These are phyloP conservation scores for Sebastes umbrosus DNA, from an alignment of 2,797 vertebrate genomes.

Conservation along the genomic window DNA sequence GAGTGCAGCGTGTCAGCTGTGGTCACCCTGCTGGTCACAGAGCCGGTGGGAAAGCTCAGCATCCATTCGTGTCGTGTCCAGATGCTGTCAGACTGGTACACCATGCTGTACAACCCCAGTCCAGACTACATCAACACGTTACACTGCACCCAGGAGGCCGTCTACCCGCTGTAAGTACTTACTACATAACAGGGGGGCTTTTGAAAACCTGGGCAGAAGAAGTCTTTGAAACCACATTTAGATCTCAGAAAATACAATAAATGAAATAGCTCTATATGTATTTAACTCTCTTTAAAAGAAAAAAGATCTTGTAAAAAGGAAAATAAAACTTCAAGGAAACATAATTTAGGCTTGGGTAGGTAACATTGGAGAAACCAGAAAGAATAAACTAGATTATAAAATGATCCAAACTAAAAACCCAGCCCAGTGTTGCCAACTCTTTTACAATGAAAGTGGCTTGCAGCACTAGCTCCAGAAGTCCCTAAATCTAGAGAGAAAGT, in stretches of 20 bases:
- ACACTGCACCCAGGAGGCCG: conserved; percentile 97
- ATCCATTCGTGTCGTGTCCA: conserved; percentile 92
- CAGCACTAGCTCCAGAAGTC: too few relatives aligned
- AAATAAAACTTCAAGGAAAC: neutral
- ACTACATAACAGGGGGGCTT: too few relatives aligned
- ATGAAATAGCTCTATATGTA: too few relatives aligned
- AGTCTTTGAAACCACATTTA: too few relatives aligned
- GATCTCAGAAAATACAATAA: too few relatives aligned
- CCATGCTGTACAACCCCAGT: conserved; percentile 98
- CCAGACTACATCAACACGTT: conserved; percentile 94
- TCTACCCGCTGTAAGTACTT: conserved; percentile 85
- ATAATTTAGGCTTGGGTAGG: neutral
- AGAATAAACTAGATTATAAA: neutral
- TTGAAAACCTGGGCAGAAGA: too few relatives aligned
- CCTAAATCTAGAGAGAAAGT: too few relatives aligned
- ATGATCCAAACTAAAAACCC: too few relatives aligned
- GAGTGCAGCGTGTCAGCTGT: conserved; percentile 89
- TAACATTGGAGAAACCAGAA: neutral
- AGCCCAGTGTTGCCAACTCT: too few relatives aligned
- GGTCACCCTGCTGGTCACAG: conserved; percentile 89
- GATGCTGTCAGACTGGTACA: conserved; percentile 99
- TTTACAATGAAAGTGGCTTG: too few relatives aligned
- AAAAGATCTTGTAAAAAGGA: neutral
- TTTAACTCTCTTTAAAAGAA: too few relatives aligned
- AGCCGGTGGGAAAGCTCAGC: conserved; percentile 86